Conservation (phyloP, 2,797 vertebrate species). For the Chromis chromis region DNA sequence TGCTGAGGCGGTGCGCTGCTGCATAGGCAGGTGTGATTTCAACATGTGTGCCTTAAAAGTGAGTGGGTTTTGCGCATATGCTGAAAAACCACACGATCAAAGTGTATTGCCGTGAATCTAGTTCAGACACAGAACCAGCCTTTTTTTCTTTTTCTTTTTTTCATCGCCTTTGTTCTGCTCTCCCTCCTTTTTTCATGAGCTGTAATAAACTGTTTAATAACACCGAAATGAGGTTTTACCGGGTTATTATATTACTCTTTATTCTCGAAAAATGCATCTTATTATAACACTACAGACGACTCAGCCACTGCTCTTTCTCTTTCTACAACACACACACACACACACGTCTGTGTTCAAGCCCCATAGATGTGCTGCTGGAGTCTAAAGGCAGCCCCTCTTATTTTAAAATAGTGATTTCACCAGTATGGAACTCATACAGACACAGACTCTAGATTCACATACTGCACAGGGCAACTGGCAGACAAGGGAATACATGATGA, state of each 20-base stretch:
- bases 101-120: conserved; percentile 68
- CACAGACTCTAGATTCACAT: conserved; percentile 70
- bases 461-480: conserved; percentile 62
- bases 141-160: conserved; percentile 39
- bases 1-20: conserved; percentile 72
- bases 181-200: conserved; percentile 55
- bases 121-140: conserved; percentile 65
- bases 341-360: conserved; percentile 38
- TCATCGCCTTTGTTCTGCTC: conserved; percentile 54
- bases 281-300: conserved; percentile 17
- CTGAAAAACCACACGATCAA: conserved; percentile 82
- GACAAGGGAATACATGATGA: conserved; percentile 72
- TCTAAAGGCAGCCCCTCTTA: conserved; percentile 63
- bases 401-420: conserved; percentile 82
- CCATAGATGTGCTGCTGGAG: conserved; percentile 42
- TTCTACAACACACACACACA: conserved; percentile 34
- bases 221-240: conserved; percentile 20
- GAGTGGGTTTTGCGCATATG: conserved; percentile 63
- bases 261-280: conserved; percentile 25
- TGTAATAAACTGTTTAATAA: conserved; percentile 33
- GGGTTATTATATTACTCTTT: conserved; percentile 29
- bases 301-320: conserved; percentile 11
- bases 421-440: conserved; percentile 78
- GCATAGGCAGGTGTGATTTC: conserved; percentile 82
- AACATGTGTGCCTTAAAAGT: conserved; percentile 68